Evolutionary conservation across 2,888 invertebrate species (phyloP).

Genomic region (Stramonita haemastoma): DNA sequence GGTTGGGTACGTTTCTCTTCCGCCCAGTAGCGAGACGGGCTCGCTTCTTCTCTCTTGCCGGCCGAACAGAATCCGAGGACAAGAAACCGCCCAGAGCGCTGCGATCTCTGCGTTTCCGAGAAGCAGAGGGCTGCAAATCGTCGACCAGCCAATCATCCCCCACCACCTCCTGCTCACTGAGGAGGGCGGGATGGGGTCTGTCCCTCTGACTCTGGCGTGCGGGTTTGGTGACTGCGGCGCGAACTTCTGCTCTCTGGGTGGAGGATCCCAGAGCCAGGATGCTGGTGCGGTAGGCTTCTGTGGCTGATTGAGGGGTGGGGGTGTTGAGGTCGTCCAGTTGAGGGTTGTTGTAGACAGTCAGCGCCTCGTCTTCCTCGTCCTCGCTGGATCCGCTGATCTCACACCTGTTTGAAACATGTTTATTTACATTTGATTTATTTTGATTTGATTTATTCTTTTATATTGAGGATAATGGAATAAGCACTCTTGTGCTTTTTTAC

Average conservation of each 20-base stretch:
- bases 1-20: not conserved
- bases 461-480: no score
- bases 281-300: conserved; percentile 66
- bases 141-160: conserved; percentile 91
- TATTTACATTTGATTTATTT: no score
- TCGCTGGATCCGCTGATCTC: not conserved
- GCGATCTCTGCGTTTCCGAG: conserved; percentile 15
- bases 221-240: conserved; percentile 8
- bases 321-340: not conserved
- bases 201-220: not conserved
- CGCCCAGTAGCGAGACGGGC: not conserved
- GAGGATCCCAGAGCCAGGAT: conserved; percentile 65
- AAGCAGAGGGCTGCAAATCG: conserved; percentile 82
- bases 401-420: not conserved
- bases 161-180: conserved; percentile 83
- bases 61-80: conserved; percentile 18
- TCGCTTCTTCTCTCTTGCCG: conserved; percentile 1
- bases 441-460: no score
- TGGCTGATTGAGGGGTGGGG: conserved; percentile 44
- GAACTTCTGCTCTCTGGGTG: conserved; percentile 48
- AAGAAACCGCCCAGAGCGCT: conserved; percentile 7
- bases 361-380: not conserved
- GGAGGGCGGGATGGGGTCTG: conserved; percentile 80
- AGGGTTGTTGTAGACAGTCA: not conserved
- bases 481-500: no score